These are phyloP conservation scores for Chrysocyon brachyurus DNA, from an alignment of 2,797 vertebrate species.

Conservation along the genomic window DNA sequence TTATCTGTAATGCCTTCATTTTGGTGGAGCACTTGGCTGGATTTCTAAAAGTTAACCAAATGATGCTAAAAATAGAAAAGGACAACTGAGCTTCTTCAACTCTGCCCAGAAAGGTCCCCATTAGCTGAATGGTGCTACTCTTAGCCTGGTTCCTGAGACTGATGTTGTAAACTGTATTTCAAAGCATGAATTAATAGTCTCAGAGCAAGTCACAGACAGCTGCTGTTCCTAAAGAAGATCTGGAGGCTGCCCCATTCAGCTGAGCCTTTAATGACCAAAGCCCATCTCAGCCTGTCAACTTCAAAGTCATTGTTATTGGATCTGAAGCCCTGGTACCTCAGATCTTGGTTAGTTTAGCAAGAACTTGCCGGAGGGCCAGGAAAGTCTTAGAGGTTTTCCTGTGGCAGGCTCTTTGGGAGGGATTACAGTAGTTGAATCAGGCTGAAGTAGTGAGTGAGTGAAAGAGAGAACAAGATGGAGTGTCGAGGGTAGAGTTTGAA, in stretches of 20 bases:
- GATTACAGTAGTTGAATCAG: not conserved
- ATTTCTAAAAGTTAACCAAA: conserved; percentile 62
- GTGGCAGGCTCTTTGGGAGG: not conserved
- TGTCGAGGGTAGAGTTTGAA: not conserved
- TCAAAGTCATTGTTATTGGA: conserved; percentile 77
- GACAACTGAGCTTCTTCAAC: fast-evolving
- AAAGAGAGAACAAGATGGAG: not conserved
- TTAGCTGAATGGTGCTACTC: conserved; percentile 43
- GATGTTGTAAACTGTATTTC: conserved; percentile 69
- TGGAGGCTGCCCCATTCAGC: not conserved
- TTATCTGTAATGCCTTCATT: not conserved
- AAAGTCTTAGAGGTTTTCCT: not conserved
- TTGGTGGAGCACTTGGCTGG: not conserved
- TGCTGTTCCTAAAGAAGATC: conserved; percentile 14
- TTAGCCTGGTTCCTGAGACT: conserved; percentile 71
- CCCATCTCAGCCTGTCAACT: conserved; percentile 72
- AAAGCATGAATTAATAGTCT: conserved; percentile 67
- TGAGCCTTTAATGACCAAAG: conserved; percentile 79
- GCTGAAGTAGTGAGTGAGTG: not conserved
- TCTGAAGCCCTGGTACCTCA: not conserved
- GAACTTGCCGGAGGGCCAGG: conserved; percentile 31
- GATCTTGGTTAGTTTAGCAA: conserved; percentile 62
- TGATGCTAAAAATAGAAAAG: conserved; percentile 33
- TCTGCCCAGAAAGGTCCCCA: not conserved
- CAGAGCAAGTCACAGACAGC: not conserved